phyloP scores from a whole-genome alignment of 1,140 invertebrate genomes.

The Drosophila orosa region DNA sequence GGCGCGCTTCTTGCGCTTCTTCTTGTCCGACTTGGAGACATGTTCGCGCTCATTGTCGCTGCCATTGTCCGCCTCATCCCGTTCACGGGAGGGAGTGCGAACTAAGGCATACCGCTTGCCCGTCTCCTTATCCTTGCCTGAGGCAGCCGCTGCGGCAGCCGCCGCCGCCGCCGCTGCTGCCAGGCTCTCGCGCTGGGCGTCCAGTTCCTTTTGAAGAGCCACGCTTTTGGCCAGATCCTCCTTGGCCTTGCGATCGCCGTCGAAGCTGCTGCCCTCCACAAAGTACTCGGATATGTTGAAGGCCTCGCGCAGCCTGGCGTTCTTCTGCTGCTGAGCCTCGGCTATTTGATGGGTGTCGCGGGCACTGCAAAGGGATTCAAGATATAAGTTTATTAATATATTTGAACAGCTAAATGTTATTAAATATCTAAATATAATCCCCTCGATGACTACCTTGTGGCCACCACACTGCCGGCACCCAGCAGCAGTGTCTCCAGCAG shows the following conservation, averaged over 20 bases:
- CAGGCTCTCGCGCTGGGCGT: slow-evolving; percentile 83
- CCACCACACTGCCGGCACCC: slow-evolving; percentile 60
- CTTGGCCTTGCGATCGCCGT: slow-evolving; percentile 92
- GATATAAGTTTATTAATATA: not conserved
- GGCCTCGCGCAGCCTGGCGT: slow-evolving; percentile 95
- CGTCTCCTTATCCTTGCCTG: slow-evolving; percentile 80
- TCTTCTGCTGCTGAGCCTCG: slow-evolving; percentile 98
- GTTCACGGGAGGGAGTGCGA: slow-evolving; percentile 86
- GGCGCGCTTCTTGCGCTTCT: slow-evolving; percentile 85
- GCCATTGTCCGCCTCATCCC: slow-evolving; percentile 31
- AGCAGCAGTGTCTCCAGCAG: slow-evolving; percentile 66
- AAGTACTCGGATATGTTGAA: slow-evolving; percentile 97
- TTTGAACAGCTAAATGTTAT: not conserved
- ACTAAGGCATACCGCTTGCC: slow-evolving; percentile 87
- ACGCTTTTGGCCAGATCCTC: slow-evolving; percentile 89
- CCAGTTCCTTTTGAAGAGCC: slow-evolving; percentile 85
- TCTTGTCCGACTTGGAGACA: slow-evolving; percentile 85
- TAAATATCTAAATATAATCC: not conserved
- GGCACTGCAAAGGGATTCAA: slow-evolving; percentile 87
- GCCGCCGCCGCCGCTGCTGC: slow-evolving; percentile 85
- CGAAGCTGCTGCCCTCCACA: slow-evolving; percentile 96
- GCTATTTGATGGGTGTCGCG: slow-evolving; percentile 98
- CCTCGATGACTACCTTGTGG: slow-evolving; percentile 41
- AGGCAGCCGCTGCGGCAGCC: slow-evolving; percentile 68
- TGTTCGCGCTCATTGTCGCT: slow-evolving; percentile 71